Base-by-base conservation (phyloP, 92 coral and sea anemone species). In the Zoanthus solanderi region DNA sequence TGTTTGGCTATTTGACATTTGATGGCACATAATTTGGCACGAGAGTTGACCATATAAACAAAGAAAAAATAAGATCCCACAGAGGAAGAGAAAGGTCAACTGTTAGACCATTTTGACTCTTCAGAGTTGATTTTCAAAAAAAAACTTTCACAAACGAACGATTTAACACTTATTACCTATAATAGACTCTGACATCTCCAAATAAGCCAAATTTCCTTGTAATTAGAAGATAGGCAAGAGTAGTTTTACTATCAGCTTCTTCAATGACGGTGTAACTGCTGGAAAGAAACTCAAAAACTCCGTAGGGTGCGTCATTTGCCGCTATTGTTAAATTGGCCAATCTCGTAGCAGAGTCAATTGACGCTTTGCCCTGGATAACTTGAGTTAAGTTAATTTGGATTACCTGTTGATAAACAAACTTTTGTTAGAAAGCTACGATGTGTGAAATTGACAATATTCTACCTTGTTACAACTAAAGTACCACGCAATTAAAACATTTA, bases 251-350 rank as follows among this genome's bases (percentile, higher is more conserved):
- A 29, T 88, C 10, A 16, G 32, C 57, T 23, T 94, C 96, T 78
- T 97, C 99, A 18, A 84, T 67, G n/a, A 91, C 96, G 67, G 84
- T 92, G 84, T 95, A 95, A 69, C 78, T 88, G 34, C 79, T 84
- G 48, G 83, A 88, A 11, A 92, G 86, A 63, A 97, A 95, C 86
- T 93, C 97, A 15, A 97, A 87, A 83, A 92, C 97, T 18, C 99
- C 99, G 72, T 97, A 97, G 14, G 99, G 98, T 6, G 90, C 97
- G 71, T 97, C 99, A 75, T 91, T 97, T 13, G 98, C 92, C 28
- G 83, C 88, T 60, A 95, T 93, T 28, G 93, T 92, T 28, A 97
- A 86, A 28, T 90, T 92, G 52, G 98, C 99, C 67, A 89, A 76
- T 53, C 87, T 88, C 31, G 98, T 88, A 2, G 90, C 90, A 44